Evolutionary conservation across 2,113 vertebrate genomes (phyloP).

Genomic region (Mellivora capensis): DNA sequence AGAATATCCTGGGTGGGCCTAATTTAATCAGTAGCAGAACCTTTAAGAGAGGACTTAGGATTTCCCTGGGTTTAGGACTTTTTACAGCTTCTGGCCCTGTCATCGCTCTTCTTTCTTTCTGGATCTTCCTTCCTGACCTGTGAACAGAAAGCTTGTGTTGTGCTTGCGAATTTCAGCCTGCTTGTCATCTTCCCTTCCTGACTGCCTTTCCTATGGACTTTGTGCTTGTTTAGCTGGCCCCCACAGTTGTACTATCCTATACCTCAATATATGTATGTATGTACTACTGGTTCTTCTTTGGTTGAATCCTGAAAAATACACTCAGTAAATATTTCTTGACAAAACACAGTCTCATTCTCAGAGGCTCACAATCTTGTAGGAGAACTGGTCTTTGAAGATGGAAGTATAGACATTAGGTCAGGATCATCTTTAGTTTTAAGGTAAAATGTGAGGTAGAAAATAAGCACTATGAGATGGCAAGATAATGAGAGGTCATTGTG

Average conservation of each 20-base stretch:
- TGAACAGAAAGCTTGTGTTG: background rate
- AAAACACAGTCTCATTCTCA: background rate
- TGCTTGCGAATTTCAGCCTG: background rate
- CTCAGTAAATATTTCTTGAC: background rate
- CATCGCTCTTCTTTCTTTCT: background rate
- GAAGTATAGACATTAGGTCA: background rate
- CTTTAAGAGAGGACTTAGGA: background rate
- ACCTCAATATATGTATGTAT: background rate
- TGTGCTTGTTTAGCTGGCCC: background rate
- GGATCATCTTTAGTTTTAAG: background rate
- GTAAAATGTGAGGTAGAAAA: background rate
- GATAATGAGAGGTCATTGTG: background rate
- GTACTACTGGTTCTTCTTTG: background rate
- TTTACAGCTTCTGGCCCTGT: background rate
- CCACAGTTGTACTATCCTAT: background rate
- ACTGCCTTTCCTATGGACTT: background rate
- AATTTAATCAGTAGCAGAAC: background rate
- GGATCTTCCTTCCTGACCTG: background rate
- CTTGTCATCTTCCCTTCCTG: background rate
- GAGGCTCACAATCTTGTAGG: background rate
- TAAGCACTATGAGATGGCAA: background rate
- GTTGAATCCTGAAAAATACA: background rate
- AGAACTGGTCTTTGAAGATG: background rate
- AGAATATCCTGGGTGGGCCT: background rate
- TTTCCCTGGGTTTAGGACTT: background rate